Base-by-base conservation (phyloP, 2,888 invertebrate species). In the Apotomis betuletana region DNA sequence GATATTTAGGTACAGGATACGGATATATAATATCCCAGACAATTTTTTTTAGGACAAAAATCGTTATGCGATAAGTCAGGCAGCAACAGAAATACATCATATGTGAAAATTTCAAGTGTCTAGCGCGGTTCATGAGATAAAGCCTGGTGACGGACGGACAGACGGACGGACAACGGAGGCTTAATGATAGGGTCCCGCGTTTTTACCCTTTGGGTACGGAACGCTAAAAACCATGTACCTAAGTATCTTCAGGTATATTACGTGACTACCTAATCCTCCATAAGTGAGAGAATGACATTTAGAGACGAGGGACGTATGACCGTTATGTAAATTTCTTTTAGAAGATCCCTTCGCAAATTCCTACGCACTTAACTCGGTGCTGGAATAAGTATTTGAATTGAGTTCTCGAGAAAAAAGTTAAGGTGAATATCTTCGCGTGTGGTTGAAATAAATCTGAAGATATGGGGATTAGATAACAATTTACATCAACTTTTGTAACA, bases 281-380 rank as follows among this genome's bases (percentile, higher is more conserved):
- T 55, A 52, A 60, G 59, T 67, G 67, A 60, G 59, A 51, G 15
- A 38, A 67, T 59, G 54, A 68, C 61, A 61, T 68, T 61, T 54
- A 36, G 27, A 61, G 61, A 60, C 54, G 51, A 36, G 68, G 68
- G 60, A 68, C 46, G 54, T 61, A 61, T 61, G 68, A 61, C 68
- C 68, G 68, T 68, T 68, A 68, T 68, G 68, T 68, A 68, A 68
- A 68, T 68, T 68, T 61, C 60, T 68, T 68, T 68, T 61, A 61
- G 54, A 68, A 61, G 68, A 61, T 61, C 61, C 68, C 54, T 36
- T 68, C 44, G 9, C 54, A 61, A 54, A 68, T 61, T 55, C 54
- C 68, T 27, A 46, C 68, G 68, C 41, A 68, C 68, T 68, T 68
- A 68, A 54, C 60, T 54, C 61, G 51, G 52, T 59, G 41, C 64